These are phyloP conservation scores for Hydrozoanthus gracilis DNA, from an alignment of 92 coral and sea anemone species.

Conservation along the genomic window DNA sequence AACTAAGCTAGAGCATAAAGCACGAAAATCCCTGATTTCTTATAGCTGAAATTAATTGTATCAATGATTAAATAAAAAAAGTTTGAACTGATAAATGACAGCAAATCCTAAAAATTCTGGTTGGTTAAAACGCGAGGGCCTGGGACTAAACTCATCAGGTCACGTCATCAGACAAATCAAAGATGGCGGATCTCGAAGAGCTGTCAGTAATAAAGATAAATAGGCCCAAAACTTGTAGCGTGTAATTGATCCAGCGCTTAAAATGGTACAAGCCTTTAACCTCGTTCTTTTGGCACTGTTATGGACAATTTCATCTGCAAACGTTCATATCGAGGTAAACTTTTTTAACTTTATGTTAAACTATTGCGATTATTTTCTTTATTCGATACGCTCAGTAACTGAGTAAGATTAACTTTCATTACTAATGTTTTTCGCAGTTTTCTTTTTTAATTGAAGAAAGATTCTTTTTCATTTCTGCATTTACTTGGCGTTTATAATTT, in stretches of 20 bases:
- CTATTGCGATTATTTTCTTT: too few species aligned
- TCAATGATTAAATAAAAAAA: too few species aligned
- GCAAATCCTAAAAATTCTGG: neutral
- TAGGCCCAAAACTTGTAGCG: neutral
- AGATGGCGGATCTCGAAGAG: slow-evolving; percentile 16
- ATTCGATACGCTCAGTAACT: too few species aligned
- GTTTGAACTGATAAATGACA: too few species aligned
- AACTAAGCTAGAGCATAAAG: too few species aligned
- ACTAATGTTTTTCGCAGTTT: too few species aligned
- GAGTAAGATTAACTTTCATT: too few species aligned
- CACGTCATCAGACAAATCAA: slow-evolving; percentile 18
- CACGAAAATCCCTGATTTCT: too few species aligned
- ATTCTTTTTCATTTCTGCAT: too few species aligned
- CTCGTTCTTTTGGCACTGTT: neutral
- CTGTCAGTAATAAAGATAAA: slow-evolving; percentile 16
- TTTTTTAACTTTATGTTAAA: neutral
- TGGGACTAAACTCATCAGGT: neutral
- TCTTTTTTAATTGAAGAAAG: too few species aligned
- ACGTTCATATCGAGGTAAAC: slow-evolving; percentile 33
- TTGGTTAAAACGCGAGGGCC: neutral
- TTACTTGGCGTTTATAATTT: too few species aligned
- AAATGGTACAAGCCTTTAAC: neutral
- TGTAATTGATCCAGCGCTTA: neutral
- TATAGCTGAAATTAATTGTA: too few species aligned
- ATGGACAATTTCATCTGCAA: neutral